These are phyloP conservation scores for Oenanthe melanoleuca DNA, from an alignment of 2,113 vertebrate genomes.

Conservation along the genomic window DNA sequence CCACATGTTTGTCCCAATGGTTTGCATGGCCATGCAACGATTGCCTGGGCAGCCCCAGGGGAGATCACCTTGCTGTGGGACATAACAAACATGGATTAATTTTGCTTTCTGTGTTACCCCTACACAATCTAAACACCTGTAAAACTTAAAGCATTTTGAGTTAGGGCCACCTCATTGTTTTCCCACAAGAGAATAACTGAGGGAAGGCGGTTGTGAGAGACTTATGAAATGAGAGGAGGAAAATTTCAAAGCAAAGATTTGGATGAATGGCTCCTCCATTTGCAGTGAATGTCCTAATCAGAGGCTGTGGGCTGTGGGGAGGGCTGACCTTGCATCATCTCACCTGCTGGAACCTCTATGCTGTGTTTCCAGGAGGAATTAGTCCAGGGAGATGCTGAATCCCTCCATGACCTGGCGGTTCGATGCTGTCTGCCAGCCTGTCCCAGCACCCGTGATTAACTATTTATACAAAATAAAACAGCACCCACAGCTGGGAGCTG, in stretches of 20 bases:
- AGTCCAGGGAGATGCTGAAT: background rate
- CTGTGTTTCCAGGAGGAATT: background rate
- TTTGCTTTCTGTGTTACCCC: background rate
- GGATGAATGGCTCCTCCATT: background rate
- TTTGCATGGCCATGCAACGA: background rate
- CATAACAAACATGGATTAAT: rapidly evolving
- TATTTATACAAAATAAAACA: background rate
- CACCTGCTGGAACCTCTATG: background rate
- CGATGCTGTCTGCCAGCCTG: rapidly evolving
- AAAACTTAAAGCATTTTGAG: background rate
- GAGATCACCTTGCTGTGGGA: background rate
- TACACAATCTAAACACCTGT: background rate
- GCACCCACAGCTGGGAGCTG: rapidly evolving
- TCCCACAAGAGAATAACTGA: background rate
- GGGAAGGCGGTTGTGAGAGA: background rate
- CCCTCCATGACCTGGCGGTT: background rate
- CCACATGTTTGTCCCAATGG: background rate
- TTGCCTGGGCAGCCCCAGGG: rapidly evolving
- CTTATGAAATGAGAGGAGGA: background rate
- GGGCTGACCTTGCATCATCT: background rate
- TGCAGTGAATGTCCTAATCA: background rate
- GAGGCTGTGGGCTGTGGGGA: background rate
- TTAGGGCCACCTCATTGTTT: background rate
- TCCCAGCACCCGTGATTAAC: rapidly evolving
- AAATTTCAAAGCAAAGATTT: background rate